Evolutionary conservation across 1,140 invertebrate genomes (phyloP).

Genomic region (Centruroides sculpturatus): DNA sequence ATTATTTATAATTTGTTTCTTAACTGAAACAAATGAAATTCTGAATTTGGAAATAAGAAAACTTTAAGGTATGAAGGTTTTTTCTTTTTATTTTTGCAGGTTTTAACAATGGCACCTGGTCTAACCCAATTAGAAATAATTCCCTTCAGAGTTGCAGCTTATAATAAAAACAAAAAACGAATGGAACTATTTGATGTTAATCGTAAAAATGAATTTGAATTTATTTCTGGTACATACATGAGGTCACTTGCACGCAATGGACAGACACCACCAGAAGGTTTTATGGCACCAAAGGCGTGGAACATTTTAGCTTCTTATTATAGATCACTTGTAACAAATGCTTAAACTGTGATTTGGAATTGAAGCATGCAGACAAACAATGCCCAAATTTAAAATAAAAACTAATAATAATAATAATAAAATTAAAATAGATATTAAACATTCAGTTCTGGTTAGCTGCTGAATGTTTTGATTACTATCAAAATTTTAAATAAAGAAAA

Average conservation of each 20-base stretch:
- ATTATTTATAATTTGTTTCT: no score
- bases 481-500: no score
- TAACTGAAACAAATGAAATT: no score
- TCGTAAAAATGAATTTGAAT: conserved; percentile 81
- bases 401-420: no score
- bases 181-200: conserved; percentile 91
- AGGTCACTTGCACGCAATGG: conserved; percentile 34
- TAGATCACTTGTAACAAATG: conserved; percentile 5
- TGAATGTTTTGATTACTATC: no score
- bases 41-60: no score
- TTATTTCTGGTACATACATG: conserved; percentile 98
- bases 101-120: conserved; percentile 81
- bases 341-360: not conserved
- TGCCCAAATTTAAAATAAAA: no score
- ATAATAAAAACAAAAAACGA: conserved; percentile 61
- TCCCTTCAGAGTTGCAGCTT: conserved; percentile 94
- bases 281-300: conserved; percentile 95
- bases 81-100: conserved; percentile 25
- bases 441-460: no score
- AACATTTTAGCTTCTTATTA: conserved; percentile 78
- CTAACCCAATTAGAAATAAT: conserved; percentile 83
- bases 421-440: no score
- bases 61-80: no score
- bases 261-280: conserved; percentile 46
- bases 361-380: no score